These are phyloP conservation scores for Tenualosa ilisha DNA, from an alignment of 2,797 vertebrate genomes.

Conservation along the genomic window DNA sequence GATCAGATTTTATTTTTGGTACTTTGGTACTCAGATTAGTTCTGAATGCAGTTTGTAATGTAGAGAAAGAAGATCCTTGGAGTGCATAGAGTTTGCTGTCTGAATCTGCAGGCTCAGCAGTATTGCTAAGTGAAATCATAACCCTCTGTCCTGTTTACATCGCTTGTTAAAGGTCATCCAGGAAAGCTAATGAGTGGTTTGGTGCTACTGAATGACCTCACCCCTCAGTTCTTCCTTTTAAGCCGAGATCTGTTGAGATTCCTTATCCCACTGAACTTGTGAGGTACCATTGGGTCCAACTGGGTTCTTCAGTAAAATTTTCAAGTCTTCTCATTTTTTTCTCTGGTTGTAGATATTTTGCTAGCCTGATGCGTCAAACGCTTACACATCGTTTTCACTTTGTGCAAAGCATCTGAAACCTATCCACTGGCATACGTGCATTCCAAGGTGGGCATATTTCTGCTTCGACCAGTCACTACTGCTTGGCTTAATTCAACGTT, in stretches of 20 bases:
- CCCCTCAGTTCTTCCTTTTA: neutral
- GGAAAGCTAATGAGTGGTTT: neutral
- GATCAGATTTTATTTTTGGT: neutral
- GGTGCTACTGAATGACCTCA: neutral
- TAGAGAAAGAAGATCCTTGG: neutral
- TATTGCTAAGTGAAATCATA: neutral
- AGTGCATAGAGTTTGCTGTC: neutral
- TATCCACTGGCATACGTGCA: no score
- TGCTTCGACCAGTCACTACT: no score
- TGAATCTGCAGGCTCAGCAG: neutral
- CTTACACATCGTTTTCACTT: no score
- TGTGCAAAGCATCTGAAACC: no score
- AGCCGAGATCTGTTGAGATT: neutral
- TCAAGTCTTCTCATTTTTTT: no score
- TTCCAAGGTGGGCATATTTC: no score
- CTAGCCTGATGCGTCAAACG: no score
- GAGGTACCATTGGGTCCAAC: no score
- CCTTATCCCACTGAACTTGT: no score
- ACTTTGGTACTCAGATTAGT: neutral
- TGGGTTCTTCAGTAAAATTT: no score
- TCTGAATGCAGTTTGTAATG: neutral
- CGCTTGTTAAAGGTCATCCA: neutral
- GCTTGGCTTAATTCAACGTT: no score
- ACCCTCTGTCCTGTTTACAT: neutral
- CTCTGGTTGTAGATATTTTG: no score